Conservation (phyloP, 2,797 vertebrate genomes). For the Valencia hispanica region DNA sequence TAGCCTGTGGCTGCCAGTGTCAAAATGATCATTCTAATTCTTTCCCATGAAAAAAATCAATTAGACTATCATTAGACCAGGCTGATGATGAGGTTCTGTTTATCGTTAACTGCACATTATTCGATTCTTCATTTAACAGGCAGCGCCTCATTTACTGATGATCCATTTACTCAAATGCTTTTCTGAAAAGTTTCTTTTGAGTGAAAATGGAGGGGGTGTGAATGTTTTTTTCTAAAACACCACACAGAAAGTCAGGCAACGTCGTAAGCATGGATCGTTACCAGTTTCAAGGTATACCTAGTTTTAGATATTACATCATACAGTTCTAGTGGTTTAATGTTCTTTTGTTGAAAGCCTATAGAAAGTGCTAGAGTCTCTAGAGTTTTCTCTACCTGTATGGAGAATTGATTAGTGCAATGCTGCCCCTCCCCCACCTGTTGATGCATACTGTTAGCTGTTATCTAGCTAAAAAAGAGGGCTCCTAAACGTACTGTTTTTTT, state of each 20-base stretch:
- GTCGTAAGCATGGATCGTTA: neutral
- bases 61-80: conserved; percentile 79
- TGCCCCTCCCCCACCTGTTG: neutral
- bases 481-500: neutral
- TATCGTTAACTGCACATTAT: conserved; percentile 82
- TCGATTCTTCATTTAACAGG: conserved; percentile 83
- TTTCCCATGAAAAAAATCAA: conserved; percentile 79
- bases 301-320: neutral
- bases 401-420: too few species aligned
- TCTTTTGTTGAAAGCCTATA: neutral
- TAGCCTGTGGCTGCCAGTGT: conserved; percentile 75
- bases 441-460: neutral
- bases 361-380: neutral
- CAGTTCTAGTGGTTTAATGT: too few species aligned
- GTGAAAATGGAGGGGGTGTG: conserved; percentile 48
- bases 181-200: conserved; percentile 71
- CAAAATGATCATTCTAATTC: conserved; percentile 76
- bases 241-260: conserved; percentile 17
- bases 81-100: conserved; percentile 81
- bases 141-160: conserved; percentile 82
- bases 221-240: conserved; percentile 24
- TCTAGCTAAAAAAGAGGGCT: neutral
- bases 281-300: neutral
- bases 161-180: conserved; percentile 79
- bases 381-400: neutral